Conservation (phyloP, 2,113 vertebrate species). For the Nipponia nippon region DNA sequence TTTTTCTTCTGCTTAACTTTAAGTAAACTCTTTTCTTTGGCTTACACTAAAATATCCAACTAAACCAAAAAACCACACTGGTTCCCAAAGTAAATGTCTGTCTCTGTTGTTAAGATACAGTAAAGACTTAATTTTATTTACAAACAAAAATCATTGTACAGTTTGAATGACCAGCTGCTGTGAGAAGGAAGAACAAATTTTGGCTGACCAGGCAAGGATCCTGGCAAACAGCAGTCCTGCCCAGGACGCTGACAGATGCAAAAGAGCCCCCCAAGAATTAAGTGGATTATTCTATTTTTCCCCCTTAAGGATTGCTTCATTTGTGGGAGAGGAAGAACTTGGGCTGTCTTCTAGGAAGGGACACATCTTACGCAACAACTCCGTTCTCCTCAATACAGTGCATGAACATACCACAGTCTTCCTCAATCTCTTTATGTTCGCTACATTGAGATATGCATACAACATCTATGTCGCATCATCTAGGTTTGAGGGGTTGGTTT, state of each 20-base stretch:
- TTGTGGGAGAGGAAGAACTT: background rate
- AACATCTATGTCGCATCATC: background rate
- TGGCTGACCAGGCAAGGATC: background rate
- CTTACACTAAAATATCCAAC: conserved; percentile 15
- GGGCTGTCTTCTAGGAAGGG: background rate
- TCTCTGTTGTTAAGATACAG: conserved; percentile 3
- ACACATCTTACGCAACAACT: background rate
- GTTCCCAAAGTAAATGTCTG: conserved; percentile 47
- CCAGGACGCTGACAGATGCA: background rate
- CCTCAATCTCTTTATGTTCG: background rate
- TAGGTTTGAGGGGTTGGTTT: background rate
- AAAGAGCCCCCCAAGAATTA: background rate
- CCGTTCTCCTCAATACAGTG: background rate
- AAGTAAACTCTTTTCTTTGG: conserved; percentile 55
- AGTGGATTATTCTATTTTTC: background rate
- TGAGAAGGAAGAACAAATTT: background rate
- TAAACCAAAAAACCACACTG: background rate
- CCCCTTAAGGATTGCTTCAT: background rate
- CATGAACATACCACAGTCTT: background rate
- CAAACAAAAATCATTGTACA: conserved; percentile 30
- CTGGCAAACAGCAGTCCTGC: background rate
- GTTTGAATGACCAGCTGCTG: background rate
- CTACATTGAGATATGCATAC: background rate
- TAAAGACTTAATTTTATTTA: conserved; percentile 14
- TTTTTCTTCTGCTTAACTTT: conserved; percentile 47